phyloP scores from a whole-genome alignment of 1,140 invertebrate genomes.

The Nasonia longicornis region DNA sequence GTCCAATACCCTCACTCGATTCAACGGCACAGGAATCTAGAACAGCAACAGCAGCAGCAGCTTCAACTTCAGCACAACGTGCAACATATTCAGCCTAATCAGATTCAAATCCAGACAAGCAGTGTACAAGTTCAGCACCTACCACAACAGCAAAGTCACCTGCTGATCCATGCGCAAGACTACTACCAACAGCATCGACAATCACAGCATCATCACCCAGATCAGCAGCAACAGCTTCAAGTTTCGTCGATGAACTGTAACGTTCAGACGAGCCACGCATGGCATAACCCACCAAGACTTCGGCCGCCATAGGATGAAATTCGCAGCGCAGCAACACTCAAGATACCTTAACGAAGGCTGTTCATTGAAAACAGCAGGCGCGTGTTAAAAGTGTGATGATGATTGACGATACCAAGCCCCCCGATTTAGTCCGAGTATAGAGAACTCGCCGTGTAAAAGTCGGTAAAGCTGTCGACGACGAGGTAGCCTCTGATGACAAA shows the following conservation, averaged over 20 bases:
- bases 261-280: constrained; percentile 29
- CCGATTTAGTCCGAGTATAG: not conserved
- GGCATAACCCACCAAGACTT: constrained; percentile 66
- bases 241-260: constrained; percentile 18
- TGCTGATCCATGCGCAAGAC: constrained; percentile 41
- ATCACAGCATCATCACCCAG: constrained; percentile 53
- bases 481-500: not conserved
- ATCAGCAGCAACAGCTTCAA: constrained; percentile 41
- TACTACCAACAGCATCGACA: constrained; percentile 57
- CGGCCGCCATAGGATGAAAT: constrained; percentile 66
- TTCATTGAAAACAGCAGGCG: constrained; percentile 45
- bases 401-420: not conserved
- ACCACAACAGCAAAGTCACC: constrained; percentile 37
- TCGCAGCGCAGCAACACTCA: constrained; percentile 58
- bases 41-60: constrained; percentile 51
- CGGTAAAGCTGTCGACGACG: not conserved
- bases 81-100: constrained; percentile 45
- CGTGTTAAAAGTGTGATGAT: constrained; percentile 1
- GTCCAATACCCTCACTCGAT: constrained; percentile 73
- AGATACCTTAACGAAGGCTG: constrained; percentile 69
- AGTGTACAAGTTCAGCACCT: constrained; percentile 42
- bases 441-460: too few species aligned
- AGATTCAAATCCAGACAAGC: constrained; percentile 52
- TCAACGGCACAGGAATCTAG: constrained; percentile 69
- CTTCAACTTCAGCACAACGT: constrained; percentile 47